Conservation (phyloP, 2,888 invertebrate species). For the Nezara viridula region DNA sequence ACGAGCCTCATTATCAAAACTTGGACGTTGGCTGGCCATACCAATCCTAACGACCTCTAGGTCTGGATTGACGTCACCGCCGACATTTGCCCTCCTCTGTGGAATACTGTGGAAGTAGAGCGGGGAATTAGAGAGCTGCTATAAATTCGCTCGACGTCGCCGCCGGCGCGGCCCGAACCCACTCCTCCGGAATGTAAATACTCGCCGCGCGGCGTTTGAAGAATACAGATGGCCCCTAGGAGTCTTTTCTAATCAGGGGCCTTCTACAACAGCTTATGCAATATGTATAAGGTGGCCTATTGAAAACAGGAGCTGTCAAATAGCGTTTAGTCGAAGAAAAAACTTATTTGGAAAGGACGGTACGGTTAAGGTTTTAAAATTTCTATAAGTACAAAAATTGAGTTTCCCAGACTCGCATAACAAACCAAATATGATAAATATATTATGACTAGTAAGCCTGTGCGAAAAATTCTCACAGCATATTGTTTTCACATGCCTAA, state of each 20-base stretch:
- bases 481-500: too few relatives aligned
- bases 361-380: background rate
- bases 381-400: too few relatives aligned
- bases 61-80: background rate
- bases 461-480: too few relatives aligned
- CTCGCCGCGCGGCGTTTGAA: too few relatives aligned
- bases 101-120: background rate
- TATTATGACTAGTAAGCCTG: too few relatives aligned
- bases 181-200: conserved; percentile 32
- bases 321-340: background rate
- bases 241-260: conserved; percentile 23
- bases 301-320: conserved; percentile 6
- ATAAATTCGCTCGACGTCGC: background rate
- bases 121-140: conserved; percentile 44
- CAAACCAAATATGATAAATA: too few relatives aligned
- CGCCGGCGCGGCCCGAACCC: conserved; percentile 24
- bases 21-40: background rate
- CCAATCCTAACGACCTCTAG: background rate
- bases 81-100: background rate
- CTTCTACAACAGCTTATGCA: conserved; percentile 21
- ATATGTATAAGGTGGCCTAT: conserved; percentile 20
- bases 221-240: conserved; percentile 14
- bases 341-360: background rate
- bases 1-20: background rate
- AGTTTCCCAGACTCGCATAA: too few relatives aligned